Conservation (phyloP, 2,888 invertebrate genomes). For the Dermolepida albohirtum region DNA sequence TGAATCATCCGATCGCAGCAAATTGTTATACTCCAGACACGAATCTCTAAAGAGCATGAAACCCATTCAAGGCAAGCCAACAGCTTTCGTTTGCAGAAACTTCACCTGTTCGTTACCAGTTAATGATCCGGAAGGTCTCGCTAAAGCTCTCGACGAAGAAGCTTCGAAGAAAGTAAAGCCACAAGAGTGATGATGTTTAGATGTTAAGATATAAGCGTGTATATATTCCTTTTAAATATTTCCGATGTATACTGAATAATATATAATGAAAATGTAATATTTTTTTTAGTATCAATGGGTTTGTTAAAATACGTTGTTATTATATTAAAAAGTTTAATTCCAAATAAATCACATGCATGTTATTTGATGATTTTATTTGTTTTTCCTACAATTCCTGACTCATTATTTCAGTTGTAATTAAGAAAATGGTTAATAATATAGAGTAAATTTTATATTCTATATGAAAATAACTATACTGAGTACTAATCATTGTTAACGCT, state of each 20-base stretch:
- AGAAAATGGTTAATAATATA: too few relatives aligned
- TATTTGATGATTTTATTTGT: too few relatives aligned
- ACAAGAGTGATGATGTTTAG: not conserved
- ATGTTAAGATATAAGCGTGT: not conserved
- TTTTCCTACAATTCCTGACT: too few relatives aligned
- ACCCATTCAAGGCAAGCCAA: slow-evolving; percentile 72
- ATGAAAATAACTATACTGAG: too few relatives aligned
- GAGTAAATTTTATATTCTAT: too few relatives aligned
- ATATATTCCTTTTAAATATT: not conserved
- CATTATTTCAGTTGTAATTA: too few relatives aligned
- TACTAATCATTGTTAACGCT: too few relatives aligned
- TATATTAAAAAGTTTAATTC: not conserved
- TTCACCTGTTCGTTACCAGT: slow-evolving; percentile 82
- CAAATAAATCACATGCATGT: slow-evolving; percentile 1
- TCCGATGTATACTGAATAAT: too few relatives aligned
- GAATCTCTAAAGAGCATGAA: slow-evolving; percentile 65
- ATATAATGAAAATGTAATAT: not conserved
- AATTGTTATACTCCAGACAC: slow-evolving; percentile 60
- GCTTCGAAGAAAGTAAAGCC: slow-evolving; percentile 2
- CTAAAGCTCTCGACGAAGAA: slow-evolving; percentile 64
- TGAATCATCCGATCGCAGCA: slow-evolving; percentile 65
- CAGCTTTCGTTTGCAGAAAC: slow-evolving; percentile 84
- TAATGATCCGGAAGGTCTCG: slow-evolving; percentile 74
- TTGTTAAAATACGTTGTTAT: slow-evolving; percentile 12
- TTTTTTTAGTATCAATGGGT: not conserved